These are phyloP conservation scores for Semotilus atromaculatus DNA, from an alignment of 2,797 vertebrate genomes.

Conservation along the genomic window DNA sequence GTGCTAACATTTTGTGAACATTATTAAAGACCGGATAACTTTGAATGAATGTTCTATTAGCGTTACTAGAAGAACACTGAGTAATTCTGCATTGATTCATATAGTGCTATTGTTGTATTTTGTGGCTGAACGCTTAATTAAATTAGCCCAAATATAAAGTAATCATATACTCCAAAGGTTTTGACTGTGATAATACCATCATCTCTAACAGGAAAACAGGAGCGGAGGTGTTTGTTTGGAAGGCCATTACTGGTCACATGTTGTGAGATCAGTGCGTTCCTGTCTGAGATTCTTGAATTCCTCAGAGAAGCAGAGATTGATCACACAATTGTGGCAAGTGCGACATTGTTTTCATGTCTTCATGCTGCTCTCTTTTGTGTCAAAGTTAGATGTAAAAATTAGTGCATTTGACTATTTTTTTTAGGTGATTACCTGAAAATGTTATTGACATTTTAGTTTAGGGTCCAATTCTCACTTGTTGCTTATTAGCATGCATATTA, in stretches of 20 bases:
- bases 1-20: too few species aligned
- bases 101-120: neutral
- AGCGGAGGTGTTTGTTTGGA: slow-evolving; percentile 60
- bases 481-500: too few species aligned
- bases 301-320: slow-evolving; percentile 38
- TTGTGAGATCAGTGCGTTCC: slow-evolving; percentile 38
- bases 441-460: too few species aligned
- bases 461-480: too few species aligned
- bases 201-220: slow-evolving; percentile 39
- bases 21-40: too few species aligned
- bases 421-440: neutral
- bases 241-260: slow-evolving; percentile 54
- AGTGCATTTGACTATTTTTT: neutral
- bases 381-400: neutral
- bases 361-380: neutral
- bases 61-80: too few species aligned
- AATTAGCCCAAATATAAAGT: neutral
- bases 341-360: neutral
- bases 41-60: too few species aligned
- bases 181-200: slow-evolving; percentile 37
- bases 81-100: too few species aligned
- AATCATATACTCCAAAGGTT: neutral
- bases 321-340: slow-evolving; percentile 38
- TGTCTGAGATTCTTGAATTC: neutral
- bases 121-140: neutral